Evolutionary conservation across 1,140 invertebrate genomes (phyloP), one percentile per base, ranked within the genome.

Genomic region (Zaprionus africanus): DNA sequence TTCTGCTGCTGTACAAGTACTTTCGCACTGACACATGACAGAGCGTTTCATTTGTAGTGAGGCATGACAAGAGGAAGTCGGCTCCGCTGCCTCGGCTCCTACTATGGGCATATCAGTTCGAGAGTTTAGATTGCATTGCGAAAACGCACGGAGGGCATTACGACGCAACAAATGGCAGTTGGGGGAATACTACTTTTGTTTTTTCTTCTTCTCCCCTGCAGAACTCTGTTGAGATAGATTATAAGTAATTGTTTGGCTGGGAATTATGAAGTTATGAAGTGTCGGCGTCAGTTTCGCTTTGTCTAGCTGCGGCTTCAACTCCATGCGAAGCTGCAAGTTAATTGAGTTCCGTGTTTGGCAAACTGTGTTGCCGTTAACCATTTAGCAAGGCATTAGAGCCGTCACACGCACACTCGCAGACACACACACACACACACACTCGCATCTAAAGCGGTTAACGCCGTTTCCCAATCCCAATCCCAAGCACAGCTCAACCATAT

Each of bases 11-110:
- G 54, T 46, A 56, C 46, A 51, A 22, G 70, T 87, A 76, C 61
- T 72, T 60, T 58, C 56, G 70, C 81, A 83, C 85, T 88, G 85
- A 88, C 84, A 88, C 85, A 88, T 88, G 84, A 90, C 84, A 88
- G 85, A 88, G 84, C 84, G 78, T 84, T 88, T 90, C 85, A 88
- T 90, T 88, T 88, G 84, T 88, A 84, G 81, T 74, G 62, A 70
- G 58, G 72, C 78, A 88, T 80, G 85, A 88, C 78, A 57, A 68
- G 41, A 46, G 71, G 81, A 87, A 81, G 78, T 87, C 28, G 68
- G 64, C 80, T 63, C 60, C 53, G 62, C 75, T 63, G 66, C 81
- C 22, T 22, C 22, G 22, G 15, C 65, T 34, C 36, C 66, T 56
- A 66, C 38, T n/a, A 34, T 60, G 60, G 56, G 46, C 69, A 65